phyloP scores from a whole-genome alignment of 2,888 invertebrate species.

The Xanthia togata region DNA sequence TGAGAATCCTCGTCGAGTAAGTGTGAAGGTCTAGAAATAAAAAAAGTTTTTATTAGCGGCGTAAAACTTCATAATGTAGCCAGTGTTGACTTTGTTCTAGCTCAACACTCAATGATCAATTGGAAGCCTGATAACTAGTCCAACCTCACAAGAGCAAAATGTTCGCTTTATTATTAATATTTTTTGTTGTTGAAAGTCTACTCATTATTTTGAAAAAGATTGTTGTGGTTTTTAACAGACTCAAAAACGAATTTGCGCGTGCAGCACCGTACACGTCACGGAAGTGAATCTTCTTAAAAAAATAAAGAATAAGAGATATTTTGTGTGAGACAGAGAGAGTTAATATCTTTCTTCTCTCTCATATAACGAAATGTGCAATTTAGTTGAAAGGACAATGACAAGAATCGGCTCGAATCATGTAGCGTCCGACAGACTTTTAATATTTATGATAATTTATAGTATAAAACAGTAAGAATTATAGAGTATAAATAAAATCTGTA shows the following conservation, averaged over 20 bases:
- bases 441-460: too few species aligned
- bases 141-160: neutral
- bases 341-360: too few species aligned
- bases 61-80: neutral
- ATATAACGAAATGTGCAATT: too few species aligned
- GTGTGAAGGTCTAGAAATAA: conserved; percentile 81
- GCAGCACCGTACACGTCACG: neutral
- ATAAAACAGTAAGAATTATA: too few species aligned
- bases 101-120: neutral
- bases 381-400: too few species aligned
- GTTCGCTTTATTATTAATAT: neutral
- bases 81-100: neutral
- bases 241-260: neutral
- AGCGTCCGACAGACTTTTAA: too few species aligned
- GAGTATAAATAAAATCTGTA: too few species aligned
- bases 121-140: neutral
- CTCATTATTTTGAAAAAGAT: too few species aligned
- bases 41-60: conserved; percentile 16
- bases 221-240: neutral
- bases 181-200: neutral
- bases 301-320: neutral
- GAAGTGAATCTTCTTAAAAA: neutral
- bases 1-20: conserved; percentile 94
- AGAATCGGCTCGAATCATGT: too few species aligned
- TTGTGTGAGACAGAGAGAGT: too few species aligned